A percentile compares a stretch with the other conserved stretches of the same genome.
phyloP scores from a whole-genome alignment of 2,888 invertebrate genomes.

The Sarcophaga variegata region DNA sequence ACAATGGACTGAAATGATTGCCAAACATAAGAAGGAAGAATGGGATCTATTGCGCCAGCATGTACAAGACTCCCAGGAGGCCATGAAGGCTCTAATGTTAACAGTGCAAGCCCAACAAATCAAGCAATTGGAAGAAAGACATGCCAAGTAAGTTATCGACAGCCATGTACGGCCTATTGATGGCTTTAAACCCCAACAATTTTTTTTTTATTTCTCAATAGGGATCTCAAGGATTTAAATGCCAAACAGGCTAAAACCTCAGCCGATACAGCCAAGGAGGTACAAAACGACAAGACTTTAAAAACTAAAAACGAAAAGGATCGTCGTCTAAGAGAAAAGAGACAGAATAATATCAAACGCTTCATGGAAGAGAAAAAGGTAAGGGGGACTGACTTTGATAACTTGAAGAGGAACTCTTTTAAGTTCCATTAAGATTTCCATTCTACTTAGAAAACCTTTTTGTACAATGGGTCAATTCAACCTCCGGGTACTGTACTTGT shows the following conservation, averaged over 20 bases:
- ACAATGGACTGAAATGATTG: conserved; percentile 96
- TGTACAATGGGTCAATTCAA: too few species aligned
- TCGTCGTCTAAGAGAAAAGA: conserved; percentile 94
- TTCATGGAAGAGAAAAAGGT: conserved; percentile 97
- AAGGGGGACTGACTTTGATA: not conserved
- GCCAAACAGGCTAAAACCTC: conserved; percentile 96
- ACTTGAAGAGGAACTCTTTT: too few species aligned
- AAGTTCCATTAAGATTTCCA: too few species aligned
- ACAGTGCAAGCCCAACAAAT: conserved; percentile 91
- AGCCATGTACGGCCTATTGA: not conserved
- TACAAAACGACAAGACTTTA: conserved; percentile 96
- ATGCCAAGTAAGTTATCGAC: conserved; percentile 84
- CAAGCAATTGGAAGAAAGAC: conserved; percentile 94
- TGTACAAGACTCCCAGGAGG: conserved; percentile 91
- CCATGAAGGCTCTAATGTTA: conserved; percentile 89
- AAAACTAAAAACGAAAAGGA: conserved; percentile 99
- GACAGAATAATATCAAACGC: conserved; percentile 98
- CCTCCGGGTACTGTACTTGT: too few species aligned
- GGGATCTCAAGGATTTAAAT: conserved; percentile 98
- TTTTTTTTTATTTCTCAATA: conserved; percentile 76
- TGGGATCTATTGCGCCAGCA: conserved; percentile 91
- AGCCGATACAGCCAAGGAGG: conserved; percentile 97
- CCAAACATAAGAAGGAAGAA: conserved; percentile 91
- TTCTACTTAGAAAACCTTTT: too few species aligned
- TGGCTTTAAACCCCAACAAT: too few species aligned